These are phyloP conservation scores for Ecliptopera silaceata DNA, from an alignment of 2,888 invertebrate species.

Conservation along the genomic window DNA sequence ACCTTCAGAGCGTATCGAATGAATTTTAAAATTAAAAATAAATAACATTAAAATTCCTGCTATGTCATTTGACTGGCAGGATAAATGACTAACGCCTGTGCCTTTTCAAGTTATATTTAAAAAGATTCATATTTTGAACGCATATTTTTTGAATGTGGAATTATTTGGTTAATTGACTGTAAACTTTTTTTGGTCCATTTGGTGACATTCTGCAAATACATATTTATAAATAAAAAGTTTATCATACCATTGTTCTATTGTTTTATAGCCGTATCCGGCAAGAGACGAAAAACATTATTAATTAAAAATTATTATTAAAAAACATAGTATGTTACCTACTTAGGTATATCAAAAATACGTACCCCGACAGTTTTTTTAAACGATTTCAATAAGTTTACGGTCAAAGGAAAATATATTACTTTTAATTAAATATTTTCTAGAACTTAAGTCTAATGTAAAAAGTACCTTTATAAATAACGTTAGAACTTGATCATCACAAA, in stretches of 20 bases:
- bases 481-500: neutral
- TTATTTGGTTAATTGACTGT: slow-evolving; percentile 8
- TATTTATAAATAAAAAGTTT: neutral
- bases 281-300: too few species aligned
- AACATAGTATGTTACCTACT: too few species aligned
- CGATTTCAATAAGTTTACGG: too few species aligned
- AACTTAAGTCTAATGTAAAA: neutral
- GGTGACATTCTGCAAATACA: neutral
- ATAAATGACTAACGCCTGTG: slow-evolving; percentile 24
- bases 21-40: slow-evolving; percentile 23
- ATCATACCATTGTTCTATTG: too few species aligned
- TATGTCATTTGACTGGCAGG: slow-evolving; percentile 33
- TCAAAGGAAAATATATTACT: neutral
- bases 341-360: too few species aligned
- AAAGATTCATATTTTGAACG: slow-evolving; percentile 16
- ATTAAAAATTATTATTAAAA: too few species aligned
- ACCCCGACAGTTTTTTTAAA: too few species aligned
- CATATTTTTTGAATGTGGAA: slow-evolving; percentile 17
- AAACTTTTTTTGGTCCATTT: neutral
- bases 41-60: slow-evolving; percentile 33
- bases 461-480: too few species aligned
- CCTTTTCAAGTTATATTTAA: slow-evolving; percentile 20
- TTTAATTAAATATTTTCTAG: neutral
- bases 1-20: slow-evolving; percentile 11
- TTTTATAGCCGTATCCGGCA: too few species aligned